phyloP scores from a whole-genome alignment of 2,113 vertebrate genomes.

The Silurus asotus region DNA sequence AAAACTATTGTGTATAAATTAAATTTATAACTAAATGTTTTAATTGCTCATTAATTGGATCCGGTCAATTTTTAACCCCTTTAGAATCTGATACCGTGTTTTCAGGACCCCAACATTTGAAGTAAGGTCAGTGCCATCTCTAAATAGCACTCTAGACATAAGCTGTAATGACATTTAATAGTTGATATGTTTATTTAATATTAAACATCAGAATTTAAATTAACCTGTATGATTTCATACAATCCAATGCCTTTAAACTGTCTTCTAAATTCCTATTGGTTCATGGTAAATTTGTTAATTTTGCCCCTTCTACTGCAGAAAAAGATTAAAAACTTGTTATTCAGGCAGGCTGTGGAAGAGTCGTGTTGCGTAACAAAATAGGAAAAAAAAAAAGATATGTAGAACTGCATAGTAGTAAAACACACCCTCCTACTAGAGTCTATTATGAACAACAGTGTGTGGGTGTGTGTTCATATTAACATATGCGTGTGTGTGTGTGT shows the following conservation, averaged over 20 bases:
- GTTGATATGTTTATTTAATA: neutral
- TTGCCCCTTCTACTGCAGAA: neutral
- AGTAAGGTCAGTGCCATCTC: neutral
- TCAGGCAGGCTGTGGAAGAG: conserved; percentile 16
- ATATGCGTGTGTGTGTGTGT: conserved; percentile 60
- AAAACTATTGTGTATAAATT: neutral
- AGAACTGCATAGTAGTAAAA: conserved; percentile 28
- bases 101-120: neutral
- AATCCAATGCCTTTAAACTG: neutral
- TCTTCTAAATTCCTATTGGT: neutral
- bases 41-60: no score
- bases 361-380: conserved; percentile 10
- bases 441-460: conserved; percentile 24
- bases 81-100: neutral
- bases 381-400: conserved; percentile 14
- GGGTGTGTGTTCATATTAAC: conserved; percentile 42
- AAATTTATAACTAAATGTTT: no score
- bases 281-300: neutral
- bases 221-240: neutral
- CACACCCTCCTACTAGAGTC: conserved; percentile 24
- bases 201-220: no score
- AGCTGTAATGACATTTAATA: neutral
- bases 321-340: conserved; percentile 35
- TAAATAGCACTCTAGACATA: neutral
- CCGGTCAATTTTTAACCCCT: neutral